A percentile compares a stretch with the other conserved stretches of the same genome.
Evolutionary conservation across 2,797 vertebrate species (phyloP).

Genomic region (Orientallactaga sibirica): DNA sequence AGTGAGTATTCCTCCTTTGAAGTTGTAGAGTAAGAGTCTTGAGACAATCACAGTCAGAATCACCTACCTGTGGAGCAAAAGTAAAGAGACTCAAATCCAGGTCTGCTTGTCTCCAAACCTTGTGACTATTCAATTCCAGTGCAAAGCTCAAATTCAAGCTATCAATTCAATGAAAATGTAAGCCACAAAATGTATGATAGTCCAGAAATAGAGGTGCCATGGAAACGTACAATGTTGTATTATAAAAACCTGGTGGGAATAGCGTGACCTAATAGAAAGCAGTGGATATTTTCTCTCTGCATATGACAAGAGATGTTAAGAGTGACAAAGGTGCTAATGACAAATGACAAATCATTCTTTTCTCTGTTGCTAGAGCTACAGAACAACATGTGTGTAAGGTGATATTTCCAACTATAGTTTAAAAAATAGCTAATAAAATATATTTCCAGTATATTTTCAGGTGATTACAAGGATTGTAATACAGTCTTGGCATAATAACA

Average conservation of each 20-base stretch:
- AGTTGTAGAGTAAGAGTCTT: neutral
- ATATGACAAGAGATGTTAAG: neutral
- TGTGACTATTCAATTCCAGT: neutral
- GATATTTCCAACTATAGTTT: neutral
- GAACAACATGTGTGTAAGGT: neutral
- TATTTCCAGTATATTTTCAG: neutral
- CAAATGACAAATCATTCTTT: neutral
- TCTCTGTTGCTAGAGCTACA: neutral
- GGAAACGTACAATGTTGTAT: neutral
- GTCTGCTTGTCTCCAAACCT: neutral
- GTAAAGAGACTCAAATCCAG: neutral
- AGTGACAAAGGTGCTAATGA: neutral
- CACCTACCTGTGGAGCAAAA: neutral
- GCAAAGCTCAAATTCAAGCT: neutral
- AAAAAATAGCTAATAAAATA: neutral
- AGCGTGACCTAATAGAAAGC: neutral
- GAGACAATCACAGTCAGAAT: neutral
- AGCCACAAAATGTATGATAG: neutral
- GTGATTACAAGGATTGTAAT: neutral
- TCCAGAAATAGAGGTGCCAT: neutral
- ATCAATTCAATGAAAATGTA: neutral
- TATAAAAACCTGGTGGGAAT: neutral
- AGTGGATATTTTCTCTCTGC: neutral
- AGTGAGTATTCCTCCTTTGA: neutral
- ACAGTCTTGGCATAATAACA: neutral